Evolutionary conservation across 2,888 invertebrate genomes (phyloP), one percentile per base, ranked within the genome.

Genomic region (Acronicta aceris): DNA sequence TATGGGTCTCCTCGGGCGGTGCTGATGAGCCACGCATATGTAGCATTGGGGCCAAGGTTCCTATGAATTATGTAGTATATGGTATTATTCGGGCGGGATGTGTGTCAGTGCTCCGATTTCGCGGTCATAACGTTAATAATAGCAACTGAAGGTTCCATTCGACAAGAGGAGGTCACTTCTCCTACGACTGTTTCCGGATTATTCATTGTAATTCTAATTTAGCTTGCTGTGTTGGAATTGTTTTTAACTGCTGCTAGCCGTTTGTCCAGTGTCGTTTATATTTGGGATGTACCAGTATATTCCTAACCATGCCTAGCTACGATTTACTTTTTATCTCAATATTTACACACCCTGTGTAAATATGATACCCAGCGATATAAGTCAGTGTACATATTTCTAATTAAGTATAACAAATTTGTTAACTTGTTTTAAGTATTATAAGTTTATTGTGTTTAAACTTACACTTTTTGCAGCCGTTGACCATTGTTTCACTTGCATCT

Each of bases 21-120:
- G 73, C 76, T 81, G 82, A 79, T 81, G 79, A 81, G 81, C 70
- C 77, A 75, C 74, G 77, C 79, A 81, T 79, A 78, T 75, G 76
- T 78, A 81, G 82, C 83, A 93, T 90, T 88, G 90, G 85, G 94
- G 93, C 91, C 93, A 93, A 94, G 94, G 93, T 85, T 86, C 84
- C 86, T 85, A 90, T 94, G 93, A 93, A 92, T 94, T 93, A 94
- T 93, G 91, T 92, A 93, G 89, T 90, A 89, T 90, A 93, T 92
- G 91, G 92, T 90, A 91, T 92, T 93, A 93, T 93, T 93, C 90
- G 87, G 91, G 85, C 85, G 85, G 88, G 84, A 91, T 92, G 90
- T 93, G 81, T 91, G 91, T 88, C 90, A 89, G 89, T 88, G 91
- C 88, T 91, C 90, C 87, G 89, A 86, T 92, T 93, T 92, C 91